phyloP scores from a whole-genome alignment of 2,797 vertebrate genomes.

The Sebastes itinus region DNA sequence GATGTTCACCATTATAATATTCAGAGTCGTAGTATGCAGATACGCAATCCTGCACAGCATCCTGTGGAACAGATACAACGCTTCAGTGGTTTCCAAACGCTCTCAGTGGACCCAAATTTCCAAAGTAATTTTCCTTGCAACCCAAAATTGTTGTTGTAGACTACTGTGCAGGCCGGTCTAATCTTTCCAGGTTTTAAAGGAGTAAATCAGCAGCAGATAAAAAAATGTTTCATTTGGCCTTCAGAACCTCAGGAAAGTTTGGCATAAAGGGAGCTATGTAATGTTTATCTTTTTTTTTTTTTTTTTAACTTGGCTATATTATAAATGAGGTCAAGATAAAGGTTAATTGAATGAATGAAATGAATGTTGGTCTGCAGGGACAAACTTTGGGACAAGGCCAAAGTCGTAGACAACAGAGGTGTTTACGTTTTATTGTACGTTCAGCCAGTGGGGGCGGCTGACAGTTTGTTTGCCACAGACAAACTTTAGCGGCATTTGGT shows the following conservation, averaged over 20 bases:
- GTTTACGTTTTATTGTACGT: not conserved
- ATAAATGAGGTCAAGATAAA: too few species aligned
- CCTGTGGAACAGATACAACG: constrained; percentile 57
- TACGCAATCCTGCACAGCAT: constrained; percentile 42
- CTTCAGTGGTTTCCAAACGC: constrained; percentile 53
- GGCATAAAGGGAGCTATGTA: not conserved
- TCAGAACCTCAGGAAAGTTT: not conserved
- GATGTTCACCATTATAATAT: constrained; percentile 38
- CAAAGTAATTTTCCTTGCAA: constrained; percentile 63
- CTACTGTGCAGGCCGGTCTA: constrained; percentile 42
- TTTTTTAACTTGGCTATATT: too few species aligned
- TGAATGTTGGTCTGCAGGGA: not conserved
- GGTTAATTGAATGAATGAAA: too few species aligned
- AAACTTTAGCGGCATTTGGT: not conserved
- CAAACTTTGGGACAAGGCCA: not conserved
- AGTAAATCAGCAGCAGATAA: constrained; percentile 36
- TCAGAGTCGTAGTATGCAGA: constrained; percentile 25
- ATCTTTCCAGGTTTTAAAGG: constrained; percentile 26
- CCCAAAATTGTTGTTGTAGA: constrained; percentile 56
- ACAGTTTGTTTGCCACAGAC: not conserved
- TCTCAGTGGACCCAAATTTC: constrained; percentile 50
- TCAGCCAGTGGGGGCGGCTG: not conserved
- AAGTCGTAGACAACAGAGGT: not conserved
- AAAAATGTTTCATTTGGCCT: constrained; percentile 21
- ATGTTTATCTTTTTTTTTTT: not conserved